Evolutionary conservation across 2,888 invertebrate genomes (phyloP), one percentile per base, ranked within the genome.

Genomic region (Tenthredo amoena): DNA sequence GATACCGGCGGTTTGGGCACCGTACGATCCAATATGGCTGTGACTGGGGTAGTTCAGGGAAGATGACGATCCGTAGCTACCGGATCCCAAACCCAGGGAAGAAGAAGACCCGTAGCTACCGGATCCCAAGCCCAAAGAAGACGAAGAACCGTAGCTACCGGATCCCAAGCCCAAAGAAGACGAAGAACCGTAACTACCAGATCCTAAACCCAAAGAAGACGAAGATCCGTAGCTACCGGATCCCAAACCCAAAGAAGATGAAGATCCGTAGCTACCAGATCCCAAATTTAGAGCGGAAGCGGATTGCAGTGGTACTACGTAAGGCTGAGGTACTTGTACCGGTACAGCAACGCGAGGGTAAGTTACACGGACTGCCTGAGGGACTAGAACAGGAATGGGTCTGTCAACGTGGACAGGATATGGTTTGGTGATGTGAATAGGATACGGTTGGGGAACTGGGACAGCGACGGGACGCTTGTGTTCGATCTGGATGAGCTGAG

Each of bases 391-490:
- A n/a, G 89, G 88, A 18, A 89, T 83, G 7, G 88, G 87, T 40
- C 87, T 87, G 74, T 88, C 76, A 9, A 87, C 86, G 37, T 84
- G 82, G n/a, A 90, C 87, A 9, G 87, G 86, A 34, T 87, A 86
- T 6, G 87, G 68, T 34, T 86, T 88, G 72, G 68, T 85, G 37
- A 87, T 58, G 26, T 87, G 40, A 18, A 87, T 85, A 1, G 88
- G 87, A 12, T 86, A 81, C 2, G 85, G 86, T 21, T 85, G 86
- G 10, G 86, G 87, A n/a, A 87, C 86, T 0, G 86, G 82, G 10
- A 87, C 77, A 7, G 85, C 71, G 6, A 88, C 87, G 10, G 88
- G 88, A 62, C 85, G 87, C 10, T 74, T 87, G 21, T 87, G 86
- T 81, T 87, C 87, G 26, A 88, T 84, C 21, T 77, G 65, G 10